Base-by-base conservation (phyloP, 1,140 invertebrate genomes). In the Cephus cinctus region DNA sequence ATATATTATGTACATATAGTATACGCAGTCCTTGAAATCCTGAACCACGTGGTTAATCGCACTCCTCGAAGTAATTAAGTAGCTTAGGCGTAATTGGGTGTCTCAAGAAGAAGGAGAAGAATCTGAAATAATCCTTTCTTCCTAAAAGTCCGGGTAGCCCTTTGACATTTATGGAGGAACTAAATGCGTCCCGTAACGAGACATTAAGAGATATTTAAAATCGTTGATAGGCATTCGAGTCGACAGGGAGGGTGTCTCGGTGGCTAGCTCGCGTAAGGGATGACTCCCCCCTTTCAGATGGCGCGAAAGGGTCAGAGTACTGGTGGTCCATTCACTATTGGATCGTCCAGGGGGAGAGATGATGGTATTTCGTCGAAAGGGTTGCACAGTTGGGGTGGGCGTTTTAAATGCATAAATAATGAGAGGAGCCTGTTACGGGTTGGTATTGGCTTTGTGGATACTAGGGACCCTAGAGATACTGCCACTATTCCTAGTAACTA, bases 321-420 rank as follows among this genome's bases (percentile, higher is more conserved):
- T n/a, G 25, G 25, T 38, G 11, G n/a, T 16, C 35, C 35, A 12
- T 38, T 11, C 11, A 38, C n/a, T 18, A 14, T 11, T 11, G 35
- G 2, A 38, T 12, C 35, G 35, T 3, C 35, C 6, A 27, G 35
- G 35, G 11, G n/a, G 21, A 23, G 46, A 31, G 51, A 54, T 45
- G 67, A 61, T 65, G 66, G 59, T 65, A 61, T 52, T 23, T 16
- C 15, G 38, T 4, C 44, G 22, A 35, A 16, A 41, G 27, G 34
- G 34, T 12, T 36, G 15, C 41, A 32, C 25, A 41, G 21, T 36
- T 11, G 39, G 30, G 47, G 43, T 20, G 30, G 52, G 11, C 14
- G 25, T 65, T 67, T 71, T 61, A 67, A 69, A 69, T 60, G 58
- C 61, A 67, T 67, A 65, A 67, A 62, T 66, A 69, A 71, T 58